These are phyloP conservation scores for Syrrhaptes paradoxus DNA, from an alignment of 2,113 vertebrate genomes.

Conservation along the genomic window DNA sequence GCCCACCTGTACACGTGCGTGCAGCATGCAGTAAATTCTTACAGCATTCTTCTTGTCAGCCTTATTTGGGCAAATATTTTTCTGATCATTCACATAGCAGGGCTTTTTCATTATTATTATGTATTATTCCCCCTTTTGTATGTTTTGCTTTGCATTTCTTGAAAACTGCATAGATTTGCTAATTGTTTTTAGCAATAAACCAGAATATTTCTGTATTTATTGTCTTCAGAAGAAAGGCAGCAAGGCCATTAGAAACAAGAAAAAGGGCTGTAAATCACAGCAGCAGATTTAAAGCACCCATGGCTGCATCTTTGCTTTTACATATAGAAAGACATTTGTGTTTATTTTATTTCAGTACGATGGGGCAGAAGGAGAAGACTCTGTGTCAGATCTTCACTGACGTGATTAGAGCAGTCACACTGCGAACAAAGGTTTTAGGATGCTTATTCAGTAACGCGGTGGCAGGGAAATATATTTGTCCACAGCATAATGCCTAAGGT, in stretches of 20 bases:
- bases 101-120: background rate
- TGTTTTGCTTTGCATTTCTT: background rate
- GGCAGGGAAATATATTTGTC: background rate
- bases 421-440: background rate
- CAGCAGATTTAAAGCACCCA: background rate
- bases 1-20: background rate
- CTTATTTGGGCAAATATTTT: conserved; percentile 29
- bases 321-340: background rate
- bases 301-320: background rate
- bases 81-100: background rate
- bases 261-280: background rate
- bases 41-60: background rate
- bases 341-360: background rate
- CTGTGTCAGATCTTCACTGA: background rate
- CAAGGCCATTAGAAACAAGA: background rate
- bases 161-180: background rate
- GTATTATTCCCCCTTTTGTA: background rate
- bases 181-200: background rate
- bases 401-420: background rate
- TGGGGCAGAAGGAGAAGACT: background rate
- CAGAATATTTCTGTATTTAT: background rate
- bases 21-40: background rate
- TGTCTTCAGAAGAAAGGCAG: background rate
- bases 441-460: background rate
- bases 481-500: background rate